Percentiles rank a stretch among this genome's conserved stretches.
Conservation (phyloP, 2,888 invertebrate genomes). For the Agrilus mali region DNA sequence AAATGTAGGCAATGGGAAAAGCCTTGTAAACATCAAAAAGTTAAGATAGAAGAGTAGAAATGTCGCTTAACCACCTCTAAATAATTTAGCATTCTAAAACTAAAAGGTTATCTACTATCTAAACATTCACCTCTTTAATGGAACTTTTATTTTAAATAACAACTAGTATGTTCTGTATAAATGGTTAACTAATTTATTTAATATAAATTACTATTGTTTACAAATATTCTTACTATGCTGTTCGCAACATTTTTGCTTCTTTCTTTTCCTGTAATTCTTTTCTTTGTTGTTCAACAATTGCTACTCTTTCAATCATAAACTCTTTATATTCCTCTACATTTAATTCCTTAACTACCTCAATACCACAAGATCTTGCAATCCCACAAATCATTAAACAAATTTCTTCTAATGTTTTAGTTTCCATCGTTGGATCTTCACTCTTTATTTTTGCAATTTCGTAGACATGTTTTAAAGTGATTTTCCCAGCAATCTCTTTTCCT, state of each 20-base stretch:
- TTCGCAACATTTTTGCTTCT: constrained; percentile 85
- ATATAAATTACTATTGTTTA: constrained; percentile 1
- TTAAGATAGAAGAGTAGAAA: too few relatives aligned
- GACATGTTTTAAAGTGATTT: constrained; percentile 84
- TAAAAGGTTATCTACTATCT: too few relatives aligned
- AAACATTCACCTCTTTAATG: not conserved
- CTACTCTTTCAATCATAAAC: constrained; percentile 66
- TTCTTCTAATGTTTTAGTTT: constrained; percentile 49
- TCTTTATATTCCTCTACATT: constrained; percentile 67
- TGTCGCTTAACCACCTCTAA: too few relatives aligned
- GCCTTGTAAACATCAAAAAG: too few relatives aligned
- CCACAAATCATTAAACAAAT: constrained; percentile 72
- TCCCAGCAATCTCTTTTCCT: constrained; percentile 74
- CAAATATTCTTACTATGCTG: constrained; percentile 28
- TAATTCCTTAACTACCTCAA: constrained; percentile 67
- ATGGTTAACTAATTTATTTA: not conserved
- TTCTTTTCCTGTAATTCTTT: constrained; percentile 67
- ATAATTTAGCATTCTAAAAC: too few relatives aligned
- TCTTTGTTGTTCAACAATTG: constrained; percentile 58
- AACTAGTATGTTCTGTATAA: too few relatives aligned
- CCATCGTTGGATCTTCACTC: constrained; percentile 65
- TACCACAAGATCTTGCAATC: constrained; percentile 68
- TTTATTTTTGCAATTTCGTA: constrained; percentile 99
- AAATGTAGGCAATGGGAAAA: too few relatives aligned
- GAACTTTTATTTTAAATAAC: too few relatives aligned